Evolutionary conservation across 2,113 vertebrate species (phyloP), one percentile per base, ranked within the genome.

Genomic region (Alethe diademata): DNA sequence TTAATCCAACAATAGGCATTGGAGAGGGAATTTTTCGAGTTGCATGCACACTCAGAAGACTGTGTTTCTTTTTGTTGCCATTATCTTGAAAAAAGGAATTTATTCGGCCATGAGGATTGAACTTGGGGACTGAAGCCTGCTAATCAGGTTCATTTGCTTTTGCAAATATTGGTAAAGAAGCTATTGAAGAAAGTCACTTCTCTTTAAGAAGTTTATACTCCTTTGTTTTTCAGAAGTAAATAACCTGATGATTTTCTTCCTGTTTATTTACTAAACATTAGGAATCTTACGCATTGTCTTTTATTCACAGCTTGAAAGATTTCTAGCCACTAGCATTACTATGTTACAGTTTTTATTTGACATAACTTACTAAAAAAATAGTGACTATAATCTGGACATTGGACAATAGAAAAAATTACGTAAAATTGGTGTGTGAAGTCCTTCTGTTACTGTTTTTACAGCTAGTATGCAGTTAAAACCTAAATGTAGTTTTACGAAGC

Each of bases 261-360:
- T 29, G 23, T 84, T 82, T 94, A 43, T 91, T 86, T 95, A 53
- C 86, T 95, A 86, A 95, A 84, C 22, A 40, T 61, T 67, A 83
- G 50, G 35, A 88, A 57, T n/a, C 51, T 86, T 95, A 29, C 2
- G 5, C 50, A 78, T 95, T 89, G 71, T 62, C 58, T 90, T 96
- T 92, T 72, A 78, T 82, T 93, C 43, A 87, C 19, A 19, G 42
- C 64, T 86, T 84, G 38, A 60, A 72, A 67, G 35, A 80, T 81
- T 95, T 94, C 47, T 90, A 58, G 26, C 22, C 36, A 17, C 64
- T 89, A 43, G 8, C 20, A 11, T 92, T 61, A 22, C 88, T 70
- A 19, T 85, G 18, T 90, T 92, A 90, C 67, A 72, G 12, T 9
- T 78, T 64, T 71, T 91, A 35, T 95, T 92, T 96, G 75, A 67